Conservation (phyloP, 1,140 invertebrate genomes). For the Drosophila kohkoa region DNA sequence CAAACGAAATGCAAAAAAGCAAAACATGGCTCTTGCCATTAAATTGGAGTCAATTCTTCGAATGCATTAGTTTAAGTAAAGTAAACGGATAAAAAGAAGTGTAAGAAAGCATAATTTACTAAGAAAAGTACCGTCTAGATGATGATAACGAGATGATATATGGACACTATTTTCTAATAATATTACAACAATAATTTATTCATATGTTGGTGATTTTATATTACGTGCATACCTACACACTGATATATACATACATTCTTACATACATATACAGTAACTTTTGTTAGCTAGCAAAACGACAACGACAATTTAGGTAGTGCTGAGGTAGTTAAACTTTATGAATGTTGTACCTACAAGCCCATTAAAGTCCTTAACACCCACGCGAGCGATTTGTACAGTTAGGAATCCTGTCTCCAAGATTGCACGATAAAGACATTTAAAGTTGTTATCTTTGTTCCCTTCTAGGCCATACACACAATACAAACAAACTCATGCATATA, state of each 20-base stretch:
- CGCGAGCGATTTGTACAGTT: slow-evolving; percentile 70
- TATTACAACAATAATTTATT: slow-evolving; percentile 83
- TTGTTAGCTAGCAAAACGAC: slow-evolving; percentile 80
- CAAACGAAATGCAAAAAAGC: slow-evolving; percentile 28
- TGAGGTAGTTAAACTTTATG: slow-evolving; percentile 80
- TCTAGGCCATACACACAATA: slow-evolving; percentile 27
- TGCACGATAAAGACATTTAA: neutral
- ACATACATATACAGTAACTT: slow-evolving; percentile 72
- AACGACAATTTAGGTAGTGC: slow-evolving; percentile 79
- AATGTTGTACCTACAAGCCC: slow-evolving; percentile 77
- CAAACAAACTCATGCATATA: slow-evolving; percentile 22
- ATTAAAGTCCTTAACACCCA: slow-evolving; percentile 59
- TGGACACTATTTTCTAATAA: slow-evolving; percentile 82
- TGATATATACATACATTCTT: slow-evolving; percentile 43
- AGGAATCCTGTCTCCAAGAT: slow-evolving; percentile 54
- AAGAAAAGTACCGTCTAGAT: slow-evolving; percentile 27
- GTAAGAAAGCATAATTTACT: slow-evolving; percentile 28
- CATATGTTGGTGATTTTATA: slow-evolving; percentile 80
- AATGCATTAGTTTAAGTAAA: slow-evolving; percentile 69
- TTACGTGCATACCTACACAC: slow-evolving; percentile 44
- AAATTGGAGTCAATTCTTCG: slow-evolving; percentile 82
- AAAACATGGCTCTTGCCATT: slow-evolving; percentile 77
- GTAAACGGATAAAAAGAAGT: slow-evolving; percentile 27
- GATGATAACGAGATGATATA: slow-evolving; percentile 62
- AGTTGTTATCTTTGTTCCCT: slow-evolving; percentile 55